A percentile compares a stretch with the other conserved stretches of the same genome.
These are phyloP conservation scores for Ashinkailepas kermadecensis DNA, from an alignment of 2,888 invertebrate genomes.

Conservation along the genomic window DNA sequence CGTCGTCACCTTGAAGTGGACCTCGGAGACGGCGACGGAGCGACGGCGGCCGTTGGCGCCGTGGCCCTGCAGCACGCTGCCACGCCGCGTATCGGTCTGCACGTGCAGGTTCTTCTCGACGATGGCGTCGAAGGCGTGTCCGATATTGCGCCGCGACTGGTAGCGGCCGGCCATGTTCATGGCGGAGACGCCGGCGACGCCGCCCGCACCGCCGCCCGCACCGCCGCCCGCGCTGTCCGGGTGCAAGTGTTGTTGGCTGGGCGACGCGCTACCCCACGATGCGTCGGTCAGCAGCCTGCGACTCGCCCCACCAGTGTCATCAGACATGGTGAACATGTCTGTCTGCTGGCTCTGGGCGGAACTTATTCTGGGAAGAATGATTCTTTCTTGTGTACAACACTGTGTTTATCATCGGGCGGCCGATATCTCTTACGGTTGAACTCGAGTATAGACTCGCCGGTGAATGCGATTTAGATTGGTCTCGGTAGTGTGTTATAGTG, in stretches of 20 bases:
- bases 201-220: constrained; percentile 34
- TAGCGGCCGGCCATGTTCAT: constrained; percentile 17
- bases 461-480: no score
- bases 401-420: no score
- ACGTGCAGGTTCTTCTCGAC: background rate
- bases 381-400: background rate
- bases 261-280: no score
- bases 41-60: background rate
- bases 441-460: no score
- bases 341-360: background rate
- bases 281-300: no score
- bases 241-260: no score
- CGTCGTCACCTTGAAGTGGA: constrained; percentile 5
- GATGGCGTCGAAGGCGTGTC: background rate
- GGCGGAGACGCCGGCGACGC: background rate
- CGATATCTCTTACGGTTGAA: no score
- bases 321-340: background rate
- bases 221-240: no score
- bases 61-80: background rate
- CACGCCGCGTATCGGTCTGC: background rate
- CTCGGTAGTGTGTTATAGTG: no score
- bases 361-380: background rate
- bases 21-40: background rate
- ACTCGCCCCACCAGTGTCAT: background rate
- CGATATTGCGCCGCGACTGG: constrained; percentile 1